Evolutionary conservation across 1,140 invertebrate species (phyloP).

Genomic region (Penaeus japonicus): DNA sequence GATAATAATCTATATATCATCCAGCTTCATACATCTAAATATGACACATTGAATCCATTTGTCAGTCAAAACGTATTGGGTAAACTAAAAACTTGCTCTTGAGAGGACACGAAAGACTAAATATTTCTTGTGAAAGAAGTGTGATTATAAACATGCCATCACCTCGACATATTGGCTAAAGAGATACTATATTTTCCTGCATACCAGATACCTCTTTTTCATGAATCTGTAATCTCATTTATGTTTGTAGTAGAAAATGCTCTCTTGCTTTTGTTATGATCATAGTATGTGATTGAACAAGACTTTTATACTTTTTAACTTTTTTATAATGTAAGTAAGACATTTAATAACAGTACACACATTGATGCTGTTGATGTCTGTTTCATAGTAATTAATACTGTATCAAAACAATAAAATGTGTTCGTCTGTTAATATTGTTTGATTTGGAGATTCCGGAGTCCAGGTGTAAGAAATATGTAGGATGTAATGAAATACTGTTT

Average conservation of each 20-base stretch:
- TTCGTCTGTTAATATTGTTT: slow-evolving; percentile 42
- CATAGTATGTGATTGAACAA: slow-evolving; percentile 40
- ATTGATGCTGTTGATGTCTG: slow-evolving; percentile 40
- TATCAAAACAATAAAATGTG: slow-evolving; percentile 39
- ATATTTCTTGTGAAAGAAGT: not conserved
- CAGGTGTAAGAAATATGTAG: too few relatives aligned
- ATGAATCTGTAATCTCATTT: slow-evolving; percentile 4
- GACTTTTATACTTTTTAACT: slow-evolving; percentile 51
- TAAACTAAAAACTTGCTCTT: too few relatives aligned
- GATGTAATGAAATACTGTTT: too few relatives aligned
- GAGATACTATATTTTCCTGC: not conserved
- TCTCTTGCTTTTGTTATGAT: slow-evolving; percentile 44
- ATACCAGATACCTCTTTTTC: slow-evolving; percentile 35
- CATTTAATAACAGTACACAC: slow-evolving; percentile 30
- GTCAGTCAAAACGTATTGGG: too few relatives aligned
- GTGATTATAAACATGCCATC: not conserved
- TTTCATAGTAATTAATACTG: slow-evolving; percentile 48
- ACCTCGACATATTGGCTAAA: not conserved
- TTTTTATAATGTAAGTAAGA: slow-evolving; percentile 48
- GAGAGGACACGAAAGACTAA: not conserved
- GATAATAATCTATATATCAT: too few relatives aligned
- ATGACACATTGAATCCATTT: too few relatives aligned
- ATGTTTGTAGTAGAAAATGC: slow-evolving; percentile 25
- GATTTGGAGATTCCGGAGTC: not conserved
- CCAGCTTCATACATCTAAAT: too few relatives aligned